A percentile compares a stretch with the other conserved stretches of the same genome.
Conservation (phyloP, 2,797 vertebrate species). For the Phoxinus dragarum region DNA sequence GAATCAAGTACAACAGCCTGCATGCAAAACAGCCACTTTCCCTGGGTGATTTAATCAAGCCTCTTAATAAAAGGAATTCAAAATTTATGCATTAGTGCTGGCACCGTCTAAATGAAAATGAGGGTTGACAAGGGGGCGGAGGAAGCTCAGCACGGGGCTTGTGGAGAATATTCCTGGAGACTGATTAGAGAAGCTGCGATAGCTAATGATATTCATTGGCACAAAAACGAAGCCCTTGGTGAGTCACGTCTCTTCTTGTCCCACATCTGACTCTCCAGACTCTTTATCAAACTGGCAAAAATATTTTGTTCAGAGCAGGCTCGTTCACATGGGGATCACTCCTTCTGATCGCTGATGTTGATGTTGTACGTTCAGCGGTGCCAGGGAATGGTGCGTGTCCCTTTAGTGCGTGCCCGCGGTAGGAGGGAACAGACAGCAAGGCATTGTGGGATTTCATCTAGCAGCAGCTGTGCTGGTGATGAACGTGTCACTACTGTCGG, state of each 20-base stretch:
- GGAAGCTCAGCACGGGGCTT: conserved; percentile 56
- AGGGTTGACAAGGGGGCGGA: conserved; percentile 63
- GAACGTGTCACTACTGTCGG: conserved; percentile 64
- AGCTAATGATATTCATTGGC: conserved; percentile 76
- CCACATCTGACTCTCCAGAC: conserved; percentile 44
- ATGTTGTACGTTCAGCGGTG: conserved; percentile 26
- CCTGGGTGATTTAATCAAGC: conserved; percentile 57
- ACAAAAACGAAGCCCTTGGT: conserved; percentile 71
- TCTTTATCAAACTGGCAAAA: conserved; percentile 10
- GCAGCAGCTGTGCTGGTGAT: conserved; percentile 71
- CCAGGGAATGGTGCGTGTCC: conserved; percentile 33
- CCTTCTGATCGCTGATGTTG: conserved; percentile 50
- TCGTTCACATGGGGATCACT: conserved; percentile 25
- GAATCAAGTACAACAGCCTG: conserved; percentile 51
- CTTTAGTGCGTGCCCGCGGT: conserved; percentile 46
- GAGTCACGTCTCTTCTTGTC: conserved; percentile 65
- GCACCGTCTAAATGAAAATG: conserved; percentile 58
- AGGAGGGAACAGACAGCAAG: conserved; percentile 50
- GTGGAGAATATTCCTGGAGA: conserved; percentile 69
- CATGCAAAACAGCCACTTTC: conserved; percentile 48
- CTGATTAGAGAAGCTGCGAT: conserved; percentile 76
- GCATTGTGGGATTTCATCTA: conserved; percentile 60
- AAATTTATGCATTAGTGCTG: conserved; percentile 66
- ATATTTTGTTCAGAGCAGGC: conserved; percentile 18
- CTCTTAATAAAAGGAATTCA: conserved; percentile 51